Conservation (phyloP, 2,113 vertebrate genomes). For the Macroglossus sobrinus region DNA sequence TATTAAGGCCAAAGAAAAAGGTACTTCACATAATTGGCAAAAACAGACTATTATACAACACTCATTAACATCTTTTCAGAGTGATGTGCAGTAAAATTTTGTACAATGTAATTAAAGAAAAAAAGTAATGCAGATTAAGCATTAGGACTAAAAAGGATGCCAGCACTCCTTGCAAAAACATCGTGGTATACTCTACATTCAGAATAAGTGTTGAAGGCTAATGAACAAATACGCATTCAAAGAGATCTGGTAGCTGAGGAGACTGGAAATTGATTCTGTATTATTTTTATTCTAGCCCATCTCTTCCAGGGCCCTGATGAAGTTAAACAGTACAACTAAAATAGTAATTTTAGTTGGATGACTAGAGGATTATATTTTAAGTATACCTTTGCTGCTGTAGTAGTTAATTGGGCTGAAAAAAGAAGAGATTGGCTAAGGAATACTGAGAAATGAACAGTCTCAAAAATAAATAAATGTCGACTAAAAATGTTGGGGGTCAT, state of each 20-base stretch:
- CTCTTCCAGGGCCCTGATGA: conserved; percentile 67
- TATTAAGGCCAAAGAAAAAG: conserved; percentile 30
- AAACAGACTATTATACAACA: conserved; percentile 45
- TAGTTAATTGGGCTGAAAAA: conserved; percentile 27
- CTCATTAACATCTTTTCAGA: conserved; percentile 3
- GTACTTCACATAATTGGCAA: conserved; percentile 47
- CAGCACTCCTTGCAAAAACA: conserved; percentile 44
- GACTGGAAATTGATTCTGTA: conserved; percentile 76
- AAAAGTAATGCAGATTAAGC: conserved; percentile 56
- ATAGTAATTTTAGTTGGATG: conserved; percentile 47
- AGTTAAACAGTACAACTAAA: conserved; percentile 61
- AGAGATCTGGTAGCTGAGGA: conserved; percentile 74
- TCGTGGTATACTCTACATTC: conserved; percentile 47
- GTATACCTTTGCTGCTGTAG: background rate
- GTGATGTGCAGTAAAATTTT: conserved; percentile 32
- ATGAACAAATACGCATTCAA: conserved; percentile 74
- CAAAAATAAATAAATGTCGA: background rate
- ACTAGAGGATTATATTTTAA: background rate
- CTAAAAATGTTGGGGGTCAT: background rate
- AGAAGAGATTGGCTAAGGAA: background rate
- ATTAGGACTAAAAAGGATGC: conserved; percentile 41
- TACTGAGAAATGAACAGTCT: background rate
- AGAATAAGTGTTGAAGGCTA: conserved; percentile 73
- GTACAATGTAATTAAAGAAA: conserved; percentile 47
- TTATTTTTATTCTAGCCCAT: conserved; percentile 77